A percentile compares a stretch with the other conserved stretches of the same genome.
Evolutionary conservation across 2,797 vertebrate genomes (phyloP).

Genomic region (Leucoraja ocellata): DNA sequence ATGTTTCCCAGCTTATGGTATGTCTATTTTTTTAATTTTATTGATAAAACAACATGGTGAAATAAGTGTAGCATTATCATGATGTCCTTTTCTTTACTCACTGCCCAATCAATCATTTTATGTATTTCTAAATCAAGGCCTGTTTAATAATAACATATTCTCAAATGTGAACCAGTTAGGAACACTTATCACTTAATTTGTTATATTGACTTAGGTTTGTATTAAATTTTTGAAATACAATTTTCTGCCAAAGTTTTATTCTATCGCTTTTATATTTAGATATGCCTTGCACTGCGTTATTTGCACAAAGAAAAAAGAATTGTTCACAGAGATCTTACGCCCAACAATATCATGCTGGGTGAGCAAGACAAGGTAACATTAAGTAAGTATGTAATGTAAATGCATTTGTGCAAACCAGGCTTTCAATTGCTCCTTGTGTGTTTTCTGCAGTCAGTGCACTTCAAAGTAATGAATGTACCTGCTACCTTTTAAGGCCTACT

Average conservation of each 20-base stretch:
- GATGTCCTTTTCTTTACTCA: background rate
- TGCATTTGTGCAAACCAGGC: background rate
- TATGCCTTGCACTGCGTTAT: constrained; percentile 79
- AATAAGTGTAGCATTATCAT: background rate
- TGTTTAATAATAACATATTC: background rate
- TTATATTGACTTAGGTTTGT: background rate
- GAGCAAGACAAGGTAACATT: constrained; percentile 81
- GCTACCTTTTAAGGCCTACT: no score
- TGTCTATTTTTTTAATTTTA: background rate
- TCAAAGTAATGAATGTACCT: background rate
- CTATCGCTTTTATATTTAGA: constrained; percentile 53
- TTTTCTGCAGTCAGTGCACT: background rate
- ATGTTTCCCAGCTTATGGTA: background rate
- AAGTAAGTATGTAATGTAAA: constrained; percentile 63
- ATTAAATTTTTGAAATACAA: background rate
- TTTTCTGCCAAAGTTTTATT: constrained; percentile 11
- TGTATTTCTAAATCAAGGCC: background rate
- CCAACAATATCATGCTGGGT: constrained; percentile 80
- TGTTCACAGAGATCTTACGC: constrained; percentile 76
- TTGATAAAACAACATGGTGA: background rate
- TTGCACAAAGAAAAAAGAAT: constrained; percentile 86
- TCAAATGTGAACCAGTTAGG: background rate
- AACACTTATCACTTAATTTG: background rate
- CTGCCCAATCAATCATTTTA: background rate
- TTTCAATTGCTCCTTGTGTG: background rate